Evolutionary conservation across 2,113 vertebrate species (phyloP), one percentile per base, ranked within the genome.

Genomic region (Rynchops niger): DNA sequence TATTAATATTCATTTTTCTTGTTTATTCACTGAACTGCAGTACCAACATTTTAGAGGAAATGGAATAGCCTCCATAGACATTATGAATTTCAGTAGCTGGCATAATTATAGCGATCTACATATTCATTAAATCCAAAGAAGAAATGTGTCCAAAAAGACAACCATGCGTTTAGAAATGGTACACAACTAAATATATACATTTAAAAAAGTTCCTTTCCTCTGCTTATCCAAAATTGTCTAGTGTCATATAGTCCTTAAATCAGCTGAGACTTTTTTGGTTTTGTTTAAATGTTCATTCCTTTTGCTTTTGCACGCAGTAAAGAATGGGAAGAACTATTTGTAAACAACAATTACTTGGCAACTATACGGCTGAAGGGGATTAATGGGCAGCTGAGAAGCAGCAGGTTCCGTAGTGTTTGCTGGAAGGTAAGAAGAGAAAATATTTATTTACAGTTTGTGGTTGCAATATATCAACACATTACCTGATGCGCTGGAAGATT

Each of bases 261-360:
- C 96, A 96, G 90, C 93, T 90, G 92, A 94, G 91, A 88, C 52
- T 82, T 97, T 92, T 82, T 93, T 61, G 9, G 27, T 52, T 11
- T 77, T 81, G 56, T 73, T 93, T 74, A 89, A 79, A 90, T 94
- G 86, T 86, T 97, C 93, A 69, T 96, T 94, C 98, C 98, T 98
- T 98, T 97, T 97, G 98, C 97, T 97, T 97, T 98, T 98, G 96
- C 97, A 86, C 77, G 50, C 98, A 98, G 98, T 97, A 99, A 98
- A 99, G 99, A 99, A 99, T 99, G 98, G 99, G 99, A 99, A 99
- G 99, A 99, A 99, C 99, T 99, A 98, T 99, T 99, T 99, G 99
- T 99, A 99, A 99, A 99, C 99, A 98, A 99, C 99, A 99, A 99
- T 99, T 99, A 99, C 99, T 99, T 99, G 99, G 99, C 99, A 98